A percentile compares a stretch with the other conserved stretches of the same genome.
phyloP scores from a whole-genome alignment of 2,797 vertebrate genomes.

The Scyliorhinus canicula region DNA sequence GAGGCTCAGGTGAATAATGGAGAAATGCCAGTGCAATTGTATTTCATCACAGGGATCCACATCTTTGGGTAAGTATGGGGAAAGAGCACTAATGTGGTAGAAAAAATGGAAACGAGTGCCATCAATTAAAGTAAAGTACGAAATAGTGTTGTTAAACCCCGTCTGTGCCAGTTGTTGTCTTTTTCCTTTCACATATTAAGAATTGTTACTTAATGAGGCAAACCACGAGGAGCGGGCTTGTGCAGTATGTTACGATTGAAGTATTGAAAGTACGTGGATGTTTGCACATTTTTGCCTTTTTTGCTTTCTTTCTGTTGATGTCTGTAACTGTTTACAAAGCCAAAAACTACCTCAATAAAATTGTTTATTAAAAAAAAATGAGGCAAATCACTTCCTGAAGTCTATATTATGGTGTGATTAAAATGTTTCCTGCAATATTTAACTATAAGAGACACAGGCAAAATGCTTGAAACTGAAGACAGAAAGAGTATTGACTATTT shows the following conservation, averaged over 20 bases:
- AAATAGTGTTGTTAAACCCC: background rate
- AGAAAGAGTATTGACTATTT: background rate
- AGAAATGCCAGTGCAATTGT: background rate
- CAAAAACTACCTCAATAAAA: too few relatives aligned
- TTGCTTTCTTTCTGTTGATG: too few relatives aligned
- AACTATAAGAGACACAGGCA: background rate
- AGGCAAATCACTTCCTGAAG: background rate
- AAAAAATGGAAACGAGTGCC: background rate
- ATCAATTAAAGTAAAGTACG: background rate
- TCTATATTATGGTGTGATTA: background rate
- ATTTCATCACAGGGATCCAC: too few relatives aligned
- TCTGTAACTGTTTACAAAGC: too few relatives aligned
- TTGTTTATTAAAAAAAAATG: too few relatives aligned
- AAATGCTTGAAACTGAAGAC: background rate
- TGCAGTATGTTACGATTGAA: too few relatives aligned
- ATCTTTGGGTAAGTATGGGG: background rate
- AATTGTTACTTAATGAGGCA: background rate
- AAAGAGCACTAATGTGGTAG: too few relatives aligned
- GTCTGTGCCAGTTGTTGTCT: background rate
- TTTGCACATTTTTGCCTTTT: too few relatives aligned
- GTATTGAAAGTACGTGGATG: too few relatives aligned
- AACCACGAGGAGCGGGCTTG: too few relatives aligned
- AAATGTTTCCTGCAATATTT: background rate
- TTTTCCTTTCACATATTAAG: background rate
- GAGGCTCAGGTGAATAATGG: background rate